Base-by-base conservation (phyloP, 37 sponge, comb jelly and placozoan genomes). In the Spongilla lacustris region DNA sequence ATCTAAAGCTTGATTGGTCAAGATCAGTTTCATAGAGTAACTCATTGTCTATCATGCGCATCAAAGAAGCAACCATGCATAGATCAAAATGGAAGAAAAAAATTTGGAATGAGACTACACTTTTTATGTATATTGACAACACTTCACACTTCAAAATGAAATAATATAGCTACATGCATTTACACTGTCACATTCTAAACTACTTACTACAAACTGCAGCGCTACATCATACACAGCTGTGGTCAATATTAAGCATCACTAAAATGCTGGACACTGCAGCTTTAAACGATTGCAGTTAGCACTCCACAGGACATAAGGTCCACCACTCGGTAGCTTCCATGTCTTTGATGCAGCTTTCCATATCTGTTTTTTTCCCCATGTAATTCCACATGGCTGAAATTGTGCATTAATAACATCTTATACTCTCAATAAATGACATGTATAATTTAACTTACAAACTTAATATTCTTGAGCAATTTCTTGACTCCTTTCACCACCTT, bases 41-140 rank as follows among this genome's bases (percentile, higher is more conserved):
- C 58, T 58, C 58, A 58, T 58, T 58, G 58, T 58, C 58, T 58
- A 58, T 58, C 58, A 17, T 58, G 58, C 4, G 58, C 21, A 58
- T 58, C 58, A 58, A 58, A 58, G 58, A 58, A 58, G 58, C 58
- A 58, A 58, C 58, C 58, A 58, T 58, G 58, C 58, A 58, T 58
- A 58, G 58, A 58, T 58, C 58, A 58, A 58, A 58, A 58, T 58
- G 58, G 58, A 58, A 58, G 58, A 58, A 58, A 58, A 58, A 13
- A 13, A 17, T 41, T 41, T 17, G 58, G 58, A 58, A 17, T 58
- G 58, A 58, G 58, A 58, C 58, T 58, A 58, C 58, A 58, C 58
- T 58, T 58, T 58, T 58, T 58, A 58, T 58, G 58, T 58, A 58
- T 58, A 58, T 58, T 58, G 58, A 58, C 58, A 58, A 58, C 58